Base-by-base conservation (phyloP, 2,888 invertebrate species). In the Patella caerulea region DNA sequence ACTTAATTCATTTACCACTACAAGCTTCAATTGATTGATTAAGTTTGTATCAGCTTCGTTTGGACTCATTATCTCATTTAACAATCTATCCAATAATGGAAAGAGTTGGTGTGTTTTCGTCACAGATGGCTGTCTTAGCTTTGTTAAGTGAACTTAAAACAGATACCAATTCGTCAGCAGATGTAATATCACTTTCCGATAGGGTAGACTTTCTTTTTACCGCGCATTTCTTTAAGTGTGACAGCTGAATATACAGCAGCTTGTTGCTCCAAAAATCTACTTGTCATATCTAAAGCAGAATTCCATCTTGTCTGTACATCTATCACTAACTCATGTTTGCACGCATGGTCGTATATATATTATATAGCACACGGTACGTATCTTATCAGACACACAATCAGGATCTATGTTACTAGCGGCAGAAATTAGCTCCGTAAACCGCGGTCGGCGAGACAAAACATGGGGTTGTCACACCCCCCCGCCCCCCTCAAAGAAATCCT, bases 211-310 rank as follows among this genome's bases (percentile, higher is more conserved):
- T 53, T 72, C 24, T 76, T 72, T 71, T 74, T 69, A 19, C 76
- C 71, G 12, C 59, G 24, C 24, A 78, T 34, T 17, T 78, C 74
- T 34, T 19, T 65, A 65, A 71, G 65, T 52, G 72, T 70, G 53
- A 80, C 73, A 17, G 75, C 34, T 24, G 82, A 77, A 53, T 76
- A 59, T n/a, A 82, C 72, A 52, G 80, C 79, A 7, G 79, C 53
- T n/a, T 81, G 80, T 34, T 79, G 80, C 45, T 81, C 78, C n/a
- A 82, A 54, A 55, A 70, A 82, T 19, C 80, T 34, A 29, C 74
- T 65, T 12, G 79, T 34, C 81, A 79, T 82, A 3, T 81, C 69
- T 54, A 70, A 77, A 11, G 70, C 55, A 24, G 70, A 70, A 56
- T 77, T 77, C 77, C 77, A 77, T 17, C 71, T n/a, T 24, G 77